Evolutionary conservation across 2,113 vertebrate genomes (phyloP), one percentile per base, ranked within the genome.

Genomic region (Columba livia): DNA sequence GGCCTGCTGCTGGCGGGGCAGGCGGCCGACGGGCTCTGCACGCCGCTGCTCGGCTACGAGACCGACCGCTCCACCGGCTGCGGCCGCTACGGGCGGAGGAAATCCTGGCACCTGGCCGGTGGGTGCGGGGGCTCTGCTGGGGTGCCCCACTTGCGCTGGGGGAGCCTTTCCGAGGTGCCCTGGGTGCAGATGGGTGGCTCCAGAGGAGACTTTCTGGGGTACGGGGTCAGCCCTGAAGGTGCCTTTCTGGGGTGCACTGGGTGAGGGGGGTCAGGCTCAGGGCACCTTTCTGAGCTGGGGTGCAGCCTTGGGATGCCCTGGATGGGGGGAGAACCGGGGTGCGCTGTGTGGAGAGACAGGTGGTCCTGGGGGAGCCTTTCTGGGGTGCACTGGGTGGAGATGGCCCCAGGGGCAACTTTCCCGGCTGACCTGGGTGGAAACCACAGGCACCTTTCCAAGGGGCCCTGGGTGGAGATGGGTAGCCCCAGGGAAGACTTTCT

Each of bases 31-130:
- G 99, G 97, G 2, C 60, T 99, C 61, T 99, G 98, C 56, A 99
- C 99, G 0, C 99, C 99, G 17, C 97, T 99, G 1, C 98, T 99
- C 34, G 99, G 99, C 42, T 99, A 98, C 61, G 99, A 99, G 95
- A 98, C 98, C 8, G 99, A 99, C 92, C 96, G 96, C 57, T 97
- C 97, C 10, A 83, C 97, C 2, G 98, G 98, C 72, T 98, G 97
- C 94, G 97, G 96, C 6, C 97, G 94, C 50, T 99, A 98, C 60
- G 99, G 99, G 26, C 98, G 98, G 31, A 98, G 99, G 95, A 99
- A 99, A 90, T 97, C 98, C 40, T 99, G 99, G 99, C 99, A 99
- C 91, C 96, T 99, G 69, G 97, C 98, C 6, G 99, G 99, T 99
- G 95, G 79, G 86, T 50, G 23, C 20, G 48, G 48, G 47, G 23